Evolutionary conservation across 2,113 vertebrate species (phyloP), one percentile per base, ranked within the genome.

Genomic region (Pitta sordida): DNA sequence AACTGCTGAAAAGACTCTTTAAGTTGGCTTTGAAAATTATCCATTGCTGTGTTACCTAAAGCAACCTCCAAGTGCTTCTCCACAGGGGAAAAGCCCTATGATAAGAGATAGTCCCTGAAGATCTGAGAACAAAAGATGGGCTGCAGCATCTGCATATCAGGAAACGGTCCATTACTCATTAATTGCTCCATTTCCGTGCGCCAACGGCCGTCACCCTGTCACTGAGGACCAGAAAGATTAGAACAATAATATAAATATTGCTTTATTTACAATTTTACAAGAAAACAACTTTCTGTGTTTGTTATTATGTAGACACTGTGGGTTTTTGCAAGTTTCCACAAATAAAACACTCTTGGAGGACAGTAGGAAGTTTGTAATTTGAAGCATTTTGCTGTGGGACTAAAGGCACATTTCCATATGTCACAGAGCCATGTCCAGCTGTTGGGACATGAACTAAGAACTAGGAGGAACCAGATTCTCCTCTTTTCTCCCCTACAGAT

Each of bases 31-130:
- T 78, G 82, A 91, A 88, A 95, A 75, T 86, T 74, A 36, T 44
- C 85, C 75, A 90, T 86, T 83, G 51, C 91, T 71, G 9, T 20
- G 30, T 95, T 96, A 96, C 94, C 94, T 94, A 95, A 96, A 94
- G 67, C 95, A 95, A 94, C 95, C 95, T 96, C 83, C 69, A 65
- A 88, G 94, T 89, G 87, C 91, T 96, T 93, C 93, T 97, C 88
- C 84, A 62, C 29, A 82, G 53, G 91, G 94, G 86, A 94, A 91
- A 76, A 90, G 81, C 59, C 90, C 58, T 77, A 80, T 86, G 95
- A 95, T 95, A 96, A 96, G 92, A 91, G 90, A 94, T 55, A 93
- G 59, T 73, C 68, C 79, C 73, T 75, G 59, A 88, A 95, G 86
- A 82, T 82, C 37, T 16, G 59, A 69, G 80, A 63, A 91, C 82